phyloP scores from a whole-genome alignment of 1,140 invertebrate species.

The Phortica variegata region DNA sequence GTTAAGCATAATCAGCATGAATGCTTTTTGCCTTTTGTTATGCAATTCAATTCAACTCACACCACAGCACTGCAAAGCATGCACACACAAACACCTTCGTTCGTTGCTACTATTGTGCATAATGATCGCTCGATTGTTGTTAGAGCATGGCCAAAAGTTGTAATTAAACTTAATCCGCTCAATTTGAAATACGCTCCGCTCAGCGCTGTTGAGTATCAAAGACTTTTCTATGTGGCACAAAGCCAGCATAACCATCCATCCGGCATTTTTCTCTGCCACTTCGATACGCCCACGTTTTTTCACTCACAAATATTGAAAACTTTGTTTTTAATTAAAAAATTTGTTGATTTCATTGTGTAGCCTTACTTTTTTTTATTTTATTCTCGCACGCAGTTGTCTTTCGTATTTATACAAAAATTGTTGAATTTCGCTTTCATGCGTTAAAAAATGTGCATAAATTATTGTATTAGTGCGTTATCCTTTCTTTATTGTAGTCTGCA shows the following conservation, averaged over 20 bases:
- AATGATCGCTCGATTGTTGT: slow-evolving; percentile 9
- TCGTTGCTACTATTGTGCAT: not conserved
- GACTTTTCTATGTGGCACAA: no score
- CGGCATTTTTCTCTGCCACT: no score
- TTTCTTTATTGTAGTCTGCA: slow-evolving; percentile 2
- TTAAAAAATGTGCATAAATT: slow-evolving; percentile 46
- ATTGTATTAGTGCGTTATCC: slow-evolving; percentile 42
- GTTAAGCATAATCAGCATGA: not conserved
- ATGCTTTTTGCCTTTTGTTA: not conserved
- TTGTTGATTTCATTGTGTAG: slow-evolving; percentile 1
- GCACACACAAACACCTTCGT: slow-evolving; percentile 1
- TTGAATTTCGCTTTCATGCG: slow-evolving; percentile 32
- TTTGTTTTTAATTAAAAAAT: slow-evolving; percentile 7
- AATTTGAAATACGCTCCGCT: slow-evolving; percentile 54
- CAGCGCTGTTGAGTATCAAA: no score
- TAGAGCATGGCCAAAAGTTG: slow-evolving; percentile 34
- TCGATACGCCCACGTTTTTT: no score
- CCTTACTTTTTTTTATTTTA: no score
- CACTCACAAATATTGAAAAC: no score
- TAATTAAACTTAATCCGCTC: slow-evolving; percentile 57
- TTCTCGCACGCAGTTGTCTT: no score
- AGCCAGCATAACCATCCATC: no score
- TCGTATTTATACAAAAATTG: no score
- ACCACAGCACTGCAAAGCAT: slow-evolving; percentile 30
- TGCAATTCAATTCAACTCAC: slow-evolving; percentile 24